A percentile compares a stretch with the other conserved stretches of the same genome.
Evolutionary conservation across 2,113 vertebrate genomes (phyloP).

Genomic region (Pandion haliaetus): DNA sequence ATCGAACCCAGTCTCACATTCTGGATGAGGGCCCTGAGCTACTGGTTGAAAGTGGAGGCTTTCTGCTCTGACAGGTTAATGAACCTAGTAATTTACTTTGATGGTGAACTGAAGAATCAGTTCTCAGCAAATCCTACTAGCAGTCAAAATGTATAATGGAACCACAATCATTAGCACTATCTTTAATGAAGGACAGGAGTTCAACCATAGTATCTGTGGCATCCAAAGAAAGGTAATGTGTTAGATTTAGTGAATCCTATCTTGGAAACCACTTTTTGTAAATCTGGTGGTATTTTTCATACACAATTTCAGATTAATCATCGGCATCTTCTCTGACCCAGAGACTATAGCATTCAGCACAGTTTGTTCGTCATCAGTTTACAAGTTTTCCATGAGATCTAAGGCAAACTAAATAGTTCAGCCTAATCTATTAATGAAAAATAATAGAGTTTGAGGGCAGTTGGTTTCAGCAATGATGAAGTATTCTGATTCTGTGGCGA

Average conservation of each 20-base stretch:
- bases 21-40: not conserved
- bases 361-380: not conserved
- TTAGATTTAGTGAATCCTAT: not conserved
- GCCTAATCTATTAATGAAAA: not conserved
- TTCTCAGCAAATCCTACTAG: not conserved
- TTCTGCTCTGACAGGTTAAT: not conserved
- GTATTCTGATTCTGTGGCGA: not conserved
- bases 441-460: not conserved
- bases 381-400: not conserved
- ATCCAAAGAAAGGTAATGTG: not conserved
- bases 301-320: not conserved
- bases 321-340: not conserved
- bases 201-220: not conserved
- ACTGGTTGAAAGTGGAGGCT: not conserved
- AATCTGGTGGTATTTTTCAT: not conserved
- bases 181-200: not conserved
- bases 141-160: not conserved
- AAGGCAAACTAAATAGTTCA: not conserved
- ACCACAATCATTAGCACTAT: not conserved
- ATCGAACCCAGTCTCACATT: rapidly evolving
- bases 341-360: not conserved
- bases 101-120: not conserved
- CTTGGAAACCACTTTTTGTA: not conserved
- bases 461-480: not conserved
- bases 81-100: not conserved